Base-by-base conservation (phyloP, 2,797 vertebrate genomes). In the Erpetoichthys calabaricus region DNA sequence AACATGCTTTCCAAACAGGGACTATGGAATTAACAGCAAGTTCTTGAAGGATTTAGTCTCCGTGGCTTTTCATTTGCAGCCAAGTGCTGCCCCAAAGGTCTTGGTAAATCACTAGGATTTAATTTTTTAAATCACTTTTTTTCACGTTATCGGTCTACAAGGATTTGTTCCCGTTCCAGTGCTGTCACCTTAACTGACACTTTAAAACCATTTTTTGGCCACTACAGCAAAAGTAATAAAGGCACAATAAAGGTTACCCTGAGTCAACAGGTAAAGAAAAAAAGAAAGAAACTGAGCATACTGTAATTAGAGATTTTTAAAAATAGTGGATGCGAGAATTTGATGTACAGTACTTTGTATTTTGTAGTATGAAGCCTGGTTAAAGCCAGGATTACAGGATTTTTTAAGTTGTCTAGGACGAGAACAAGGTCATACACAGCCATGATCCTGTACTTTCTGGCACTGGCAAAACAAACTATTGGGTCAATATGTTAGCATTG, bases 1-100 rank as follows among this genome's bases (percentile, higher is more conserved):
- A 59, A 50, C 44, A 46, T 56, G 10, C 66, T 75, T 75, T 69
- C 63, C 71, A 68, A 67, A 67, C 51, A 52, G 51, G 62, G 59
- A 64, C 60, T 60, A 63, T 9, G 57, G 55, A 55, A 62, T 64
- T 70, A 64, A 53, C 57, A 58, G 57, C 6, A 55, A 65, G 4
- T 63, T 60, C 62, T 49, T 72, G 60, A 59, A 68, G 60, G 45
- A 60, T 69, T 68, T 69, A 60, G 10, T 53, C 54, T 51, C 60
- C 63, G 25, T 42, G 53, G 41, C 9, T 64, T 44, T 58, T 63
- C 4, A 3, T 45, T 53, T 66, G 60, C 43, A 62, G 41, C 53
- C 57, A 6, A 59, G 65, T 43, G 41, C 53, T 42, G 58, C 49
- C n/a, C 47, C 53, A 25, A 25, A 25, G 25, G 25, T 25, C 25